Evolutionary conservation across 1,140 invertebrate genomes (phyloP).

Genomic region (Hylaeus anthracinus): DNA sequence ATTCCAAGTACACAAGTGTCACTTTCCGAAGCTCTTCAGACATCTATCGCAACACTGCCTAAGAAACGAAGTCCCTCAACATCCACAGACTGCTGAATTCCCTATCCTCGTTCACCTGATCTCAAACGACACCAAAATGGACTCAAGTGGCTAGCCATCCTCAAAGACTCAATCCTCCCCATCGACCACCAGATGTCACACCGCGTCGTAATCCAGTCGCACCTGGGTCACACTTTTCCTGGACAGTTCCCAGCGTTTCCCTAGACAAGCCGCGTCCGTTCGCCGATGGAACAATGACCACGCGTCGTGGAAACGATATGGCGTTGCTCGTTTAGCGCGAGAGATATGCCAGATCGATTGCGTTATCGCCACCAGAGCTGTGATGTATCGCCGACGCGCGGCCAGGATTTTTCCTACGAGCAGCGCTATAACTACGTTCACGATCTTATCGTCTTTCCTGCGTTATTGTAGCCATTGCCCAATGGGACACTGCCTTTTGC

Average conservation of each 20-base stretch:
- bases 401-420: conserved; percentile 35
- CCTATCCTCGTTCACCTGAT: too few species aligned
- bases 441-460: conserved; percentile 45
- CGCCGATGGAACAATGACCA: conserved; percentile 30
- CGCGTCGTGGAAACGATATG: conserved; percentile 25
- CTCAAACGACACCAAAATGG: too few species aligned
- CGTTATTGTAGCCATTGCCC: conserved; percentile 29
- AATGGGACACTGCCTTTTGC: conserved; percentile 6
- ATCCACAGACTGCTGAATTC: too few species aligned
- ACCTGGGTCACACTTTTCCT: background rate
- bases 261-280: conserved; percentile 3
- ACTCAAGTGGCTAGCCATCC: too few species aligned
- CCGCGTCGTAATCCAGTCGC: background rate
- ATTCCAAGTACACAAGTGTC: too few species aligned
- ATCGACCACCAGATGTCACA: background rate
- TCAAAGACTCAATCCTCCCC: too few species aligned
- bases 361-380: conserved; percentile 46
- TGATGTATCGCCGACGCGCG: conserved; percentile 45
- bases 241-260: background rate
- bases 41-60: too few species aligned
- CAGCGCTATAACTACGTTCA: conserved; percentile 6
- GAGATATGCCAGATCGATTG: conserved; percentile 55
- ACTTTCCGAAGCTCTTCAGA: too few species aligned
- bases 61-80: too few species aligned
- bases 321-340: conserved; percentile 45